phyloP scores from a whole-genome alignment of 2,113 vertebrate species.

The Neofelis nebulosa region DNA sequence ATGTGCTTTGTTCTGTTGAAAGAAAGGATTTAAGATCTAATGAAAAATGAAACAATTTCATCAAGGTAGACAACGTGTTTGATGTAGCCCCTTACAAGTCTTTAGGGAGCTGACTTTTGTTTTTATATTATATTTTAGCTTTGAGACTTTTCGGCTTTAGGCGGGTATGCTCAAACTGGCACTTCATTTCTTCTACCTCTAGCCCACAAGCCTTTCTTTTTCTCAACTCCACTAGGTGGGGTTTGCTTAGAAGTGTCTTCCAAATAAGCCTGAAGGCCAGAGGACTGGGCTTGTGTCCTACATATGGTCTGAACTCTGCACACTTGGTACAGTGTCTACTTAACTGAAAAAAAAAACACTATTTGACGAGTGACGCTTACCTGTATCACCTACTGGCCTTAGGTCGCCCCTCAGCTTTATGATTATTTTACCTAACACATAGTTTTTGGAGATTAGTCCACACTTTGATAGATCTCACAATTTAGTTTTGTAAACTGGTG shows the following conservation, averaged over 20 bases:
- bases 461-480: background rate
- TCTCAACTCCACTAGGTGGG: background rate
- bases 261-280: background rate
- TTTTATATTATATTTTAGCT: background rate
- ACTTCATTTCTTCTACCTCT: background rate
- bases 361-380: background rate
- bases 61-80: background rate
- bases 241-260: background rate
- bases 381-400: background rate
- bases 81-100: background rate
- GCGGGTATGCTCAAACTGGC: background rate
- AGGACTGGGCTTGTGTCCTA: background rate
- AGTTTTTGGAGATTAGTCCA: background rate
- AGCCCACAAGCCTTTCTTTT: background rate
- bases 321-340: background rate
- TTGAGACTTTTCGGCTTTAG: background rate
- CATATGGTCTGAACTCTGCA: background rate
- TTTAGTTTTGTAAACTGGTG: background rate
- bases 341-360: background rate
- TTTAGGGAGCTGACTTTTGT: background rate
- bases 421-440: background rate
- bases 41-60: background rate
- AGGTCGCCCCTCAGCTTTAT: background rate
- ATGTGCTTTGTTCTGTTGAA: background rate
- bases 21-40: background rate